Conservation (phyloP, 2,888 invertebrate species). For the Drosophila niveifrons region DNA sequence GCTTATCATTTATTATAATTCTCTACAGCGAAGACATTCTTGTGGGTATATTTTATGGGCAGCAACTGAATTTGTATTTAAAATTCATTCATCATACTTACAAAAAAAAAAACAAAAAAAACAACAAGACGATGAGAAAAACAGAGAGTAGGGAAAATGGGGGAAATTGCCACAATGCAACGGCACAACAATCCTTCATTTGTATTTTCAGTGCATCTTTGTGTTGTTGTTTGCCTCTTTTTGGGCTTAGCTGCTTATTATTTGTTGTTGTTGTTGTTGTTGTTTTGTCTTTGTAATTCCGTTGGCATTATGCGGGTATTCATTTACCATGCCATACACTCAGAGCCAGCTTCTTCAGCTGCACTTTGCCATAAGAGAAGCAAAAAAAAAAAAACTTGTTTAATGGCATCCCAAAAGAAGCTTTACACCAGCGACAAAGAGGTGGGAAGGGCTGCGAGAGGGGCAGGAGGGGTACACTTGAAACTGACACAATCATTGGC, state of each 20-base stretch:
- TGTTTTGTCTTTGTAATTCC: slow-evolving; percentile 46
- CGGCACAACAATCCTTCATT: slow-evolving; percentile 69
- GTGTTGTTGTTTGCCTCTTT: slow-evolving; percentile 21
- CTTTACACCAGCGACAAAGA: slow-evolving; percentile 2
- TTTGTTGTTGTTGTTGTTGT: slow-evolving; percentile 40
- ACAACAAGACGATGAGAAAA: slow-evolving; percentile 15
- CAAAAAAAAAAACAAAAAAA: slow-evolving; percentile 35
- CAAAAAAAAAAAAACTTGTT: slow-evolving; percentile 52
- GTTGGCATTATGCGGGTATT: slow-evolving; percentile 71
- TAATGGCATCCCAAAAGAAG: slow-evolving; percentile 51
- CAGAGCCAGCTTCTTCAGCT: slow-evolving; percentile 6
- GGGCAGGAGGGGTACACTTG: slow-evolving; percentile 37
- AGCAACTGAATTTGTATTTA: slow-evolving; percentile 67
- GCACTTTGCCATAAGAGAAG: slow-evolving; percentile 8
- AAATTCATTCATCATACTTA: slow-evolving; percentile 80
- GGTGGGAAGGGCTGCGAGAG: too few species aligned
- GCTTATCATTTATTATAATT: slow-evolving; percentile 54
- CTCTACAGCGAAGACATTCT: slow-evolving; percentile 36
- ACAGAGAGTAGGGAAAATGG: slow-evolving; percentile 16
- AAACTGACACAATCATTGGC: slow-evolving; percentile 66
- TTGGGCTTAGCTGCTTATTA: slow-evolving; percentile 58
- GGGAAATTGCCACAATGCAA: slow-evolving; percentile 26
- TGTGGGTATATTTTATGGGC: slow-evolving; percentile 29
- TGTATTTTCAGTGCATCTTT: slow-evolving; percentile 61
- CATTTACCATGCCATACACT: slow-evolving; percentile 51